Evolutionary conservation across 2,888 invertebrate species (phyloP).

Genomic region (Spisula subtruncata): DNA sequence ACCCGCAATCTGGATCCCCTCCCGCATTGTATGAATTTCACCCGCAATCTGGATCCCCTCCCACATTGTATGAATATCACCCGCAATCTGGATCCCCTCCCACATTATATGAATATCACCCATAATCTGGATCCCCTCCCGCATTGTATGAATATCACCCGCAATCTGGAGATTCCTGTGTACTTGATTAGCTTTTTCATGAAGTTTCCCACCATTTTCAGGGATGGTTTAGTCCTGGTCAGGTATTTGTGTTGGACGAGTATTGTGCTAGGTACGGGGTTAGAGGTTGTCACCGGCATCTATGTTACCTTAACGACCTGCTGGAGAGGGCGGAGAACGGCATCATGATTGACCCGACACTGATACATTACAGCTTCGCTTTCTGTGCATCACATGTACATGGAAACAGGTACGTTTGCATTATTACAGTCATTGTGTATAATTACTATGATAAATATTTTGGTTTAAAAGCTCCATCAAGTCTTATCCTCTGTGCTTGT

Average conservation of each 20-base stretch:
- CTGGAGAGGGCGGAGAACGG: conserved; percentile 97
- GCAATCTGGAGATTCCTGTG: too few species aligned
- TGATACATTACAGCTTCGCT: conserved; percentile 99
- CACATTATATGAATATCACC: too few species aligned
- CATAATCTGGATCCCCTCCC: too few species aligned
- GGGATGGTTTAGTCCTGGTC: conserved; percentile 99
- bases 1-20: too few species aligned
- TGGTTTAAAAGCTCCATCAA: background rate
- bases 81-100: too few species aligned
- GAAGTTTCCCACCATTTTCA: conserved; percentile 85
- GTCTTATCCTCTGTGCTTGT: background rate
- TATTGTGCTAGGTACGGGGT: conserved; percentile 99
- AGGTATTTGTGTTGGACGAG: conserved; percentile 97
- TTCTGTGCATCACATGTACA: conserved; percentile 99
- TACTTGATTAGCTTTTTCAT: too few species aligned
- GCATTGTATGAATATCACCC: too few species aligned
- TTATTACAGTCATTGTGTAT: background rate
- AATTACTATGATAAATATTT: background rate
- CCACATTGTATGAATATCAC: too few species aligned
- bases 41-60: too few species aligned
- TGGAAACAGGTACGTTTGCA: conserved; percentile 96
- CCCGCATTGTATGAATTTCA: too few species aligned
- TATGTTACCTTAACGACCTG: conserved; percentile 98
- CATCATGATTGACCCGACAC: conserved; percentile 98
- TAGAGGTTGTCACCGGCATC: conserved; percentile 97